phyloP scores from a whole-genome alignment of 2,113 vertebrate genomes.

The Syrmaticus mikado region DNA sequence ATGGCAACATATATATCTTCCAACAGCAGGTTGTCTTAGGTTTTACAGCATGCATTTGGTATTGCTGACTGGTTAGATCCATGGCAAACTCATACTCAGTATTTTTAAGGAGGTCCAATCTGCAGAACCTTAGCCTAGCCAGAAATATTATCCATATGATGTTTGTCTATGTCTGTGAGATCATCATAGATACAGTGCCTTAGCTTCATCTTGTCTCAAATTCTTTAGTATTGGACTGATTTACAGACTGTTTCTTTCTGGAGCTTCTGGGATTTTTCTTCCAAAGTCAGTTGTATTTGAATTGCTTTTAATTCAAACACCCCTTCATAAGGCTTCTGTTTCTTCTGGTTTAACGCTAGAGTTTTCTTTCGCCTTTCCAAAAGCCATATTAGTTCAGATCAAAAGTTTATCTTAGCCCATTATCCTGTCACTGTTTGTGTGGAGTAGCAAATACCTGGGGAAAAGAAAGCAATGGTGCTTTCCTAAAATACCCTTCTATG shows the following conservation, averaged over 20 bases:
- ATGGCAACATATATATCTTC: not conserved
- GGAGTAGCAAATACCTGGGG: not conserved
- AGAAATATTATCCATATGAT: not conserved
- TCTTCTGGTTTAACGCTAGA: not conserved
- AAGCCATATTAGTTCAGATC: not conserved
- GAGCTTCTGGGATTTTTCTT: not conserved
- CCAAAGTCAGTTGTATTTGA: not conserved
- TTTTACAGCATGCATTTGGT: not conserved
- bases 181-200: not conserved
- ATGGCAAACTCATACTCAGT: not conserved
- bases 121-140: not conserved
- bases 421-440: not conserved
- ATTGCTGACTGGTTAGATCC: not conserved
- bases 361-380: not conserved
- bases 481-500: not conserved
- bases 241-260: not conserved
- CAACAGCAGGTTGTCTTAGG: not conserved
- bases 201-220: not conserved
- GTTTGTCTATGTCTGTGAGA: not conserved
- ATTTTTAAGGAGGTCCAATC: not conserved
- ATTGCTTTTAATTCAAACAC: not conserved
- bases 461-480: not conserved
- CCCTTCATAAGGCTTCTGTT: not conserved
- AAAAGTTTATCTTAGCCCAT: not conserved
- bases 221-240: not conserved